Percentiles rank a stretch among this genome's conserved stretches.
Conservation (phyloP, 2,888 invertebrate species). For the Dryadula phaetusa region DNA sequence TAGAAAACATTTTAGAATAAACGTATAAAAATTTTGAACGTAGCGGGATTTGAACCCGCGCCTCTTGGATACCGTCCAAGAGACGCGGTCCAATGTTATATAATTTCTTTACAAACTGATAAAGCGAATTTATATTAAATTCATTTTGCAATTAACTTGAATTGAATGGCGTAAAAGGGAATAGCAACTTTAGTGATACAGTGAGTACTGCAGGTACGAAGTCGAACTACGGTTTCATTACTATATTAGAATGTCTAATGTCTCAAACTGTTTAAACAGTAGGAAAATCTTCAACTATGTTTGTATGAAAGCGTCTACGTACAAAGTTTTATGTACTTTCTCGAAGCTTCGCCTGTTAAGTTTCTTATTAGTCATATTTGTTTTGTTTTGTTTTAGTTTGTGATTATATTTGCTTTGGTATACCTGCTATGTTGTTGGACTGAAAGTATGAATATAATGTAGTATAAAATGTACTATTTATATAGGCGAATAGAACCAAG, state of each 20-base stretch:
- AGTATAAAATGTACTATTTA: too few species aligned
- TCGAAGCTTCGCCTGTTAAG: slow-evolving; percentile 35
- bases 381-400: slow-evolving; percentile 37
- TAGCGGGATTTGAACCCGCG: too few species aligned
- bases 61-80: too few species aligned
- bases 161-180: not conserved
- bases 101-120: not conserved
- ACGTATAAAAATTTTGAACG: too few species aligned
- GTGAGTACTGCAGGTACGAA: slow-evolving; percentile 45
- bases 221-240: slow-evolving; percentile 53
- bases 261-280: slow-evolving; percentile 43
- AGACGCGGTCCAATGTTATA: too few species aligned
- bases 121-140: not conserved
- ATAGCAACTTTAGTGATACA: not conserved
- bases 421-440: not conserved
- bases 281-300: slow-evolving; percentile 34
- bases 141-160: not conserved
- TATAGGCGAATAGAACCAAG: too few species aligned
- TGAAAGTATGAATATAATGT: not conserved
- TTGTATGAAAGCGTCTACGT: slow-evolving; percentile 35
- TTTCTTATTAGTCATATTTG: slow-evolving; percentile 40
- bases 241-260: slow-evolving; percentile 49
- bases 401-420: slow-evolving; percentile 19
- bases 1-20: too few species aligned
- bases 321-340: slow-evolving; percentile 39